phyloP scores from a whole-genome alignment of 1,140 invertebrate species.

The Solen grandis region DNA sequence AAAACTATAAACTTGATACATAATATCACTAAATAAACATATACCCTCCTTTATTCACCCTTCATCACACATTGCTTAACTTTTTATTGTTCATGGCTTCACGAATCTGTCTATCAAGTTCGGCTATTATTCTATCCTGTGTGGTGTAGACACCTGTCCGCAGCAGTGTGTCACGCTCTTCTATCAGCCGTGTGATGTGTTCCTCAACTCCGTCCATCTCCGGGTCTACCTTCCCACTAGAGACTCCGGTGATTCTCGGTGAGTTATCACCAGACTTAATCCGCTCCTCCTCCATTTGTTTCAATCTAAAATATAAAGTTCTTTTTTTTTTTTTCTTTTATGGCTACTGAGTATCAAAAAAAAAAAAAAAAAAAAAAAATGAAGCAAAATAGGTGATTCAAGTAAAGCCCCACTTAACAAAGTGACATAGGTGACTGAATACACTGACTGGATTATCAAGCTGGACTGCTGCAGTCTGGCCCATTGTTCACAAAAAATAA shows the following conservation, averaged over 20 bases:
- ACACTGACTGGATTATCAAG: too few relatives aligned
- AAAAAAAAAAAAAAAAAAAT: too few relatives aligned
- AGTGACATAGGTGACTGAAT: too few relatives aligned
- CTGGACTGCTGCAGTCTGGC: too few relatives aligned
- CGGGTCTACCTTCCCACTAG: constrained; percentile 61
- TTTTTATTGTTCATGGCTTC: constrained; percentile 74
- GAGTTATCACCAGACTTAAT: constrained; percentile 61
- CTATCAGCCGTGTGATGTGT: constrained; percentile 79
- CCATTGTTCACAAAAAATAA: too few relatives aligned
- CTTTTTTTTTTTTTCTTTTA: too few relatives aligned
- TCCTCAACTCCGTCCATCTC: constrained; percentile 74
- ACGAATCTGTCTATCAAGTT: constrained; percentile 80
- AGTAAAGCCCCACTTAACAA: too few relatives aligned
- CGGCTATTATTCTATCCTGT: constrained; percentile 80
- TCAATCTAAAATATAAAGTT: constrained; percentile 70
- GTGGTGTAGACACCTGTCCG: constrained; percentile 81
- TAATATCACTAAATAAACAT: too few relatives aligned
- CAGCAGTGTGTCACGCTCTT: constrained; percentile 81
- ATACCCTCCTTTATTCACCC: too few relatives aligned
- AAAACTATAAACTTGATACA: too few relatives aligned
- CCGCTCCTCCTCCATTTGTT: constrained; percentile 72
- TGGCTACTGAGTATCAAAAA: too few relatives aligned
- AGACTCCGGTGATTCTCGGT: constrained; percentile 49
- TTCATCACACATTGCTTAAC: constrained; percentile 56
- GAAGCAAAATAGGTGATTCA: too few relatives aligned